A percentile compares a stretch with the other conserved stretches of the same genome.
These are phyloP conservation scores for Limnephilus auricula DNA, from an alignment of 2,888 invertebrate species.

Conservation along the genomic window DNA sequence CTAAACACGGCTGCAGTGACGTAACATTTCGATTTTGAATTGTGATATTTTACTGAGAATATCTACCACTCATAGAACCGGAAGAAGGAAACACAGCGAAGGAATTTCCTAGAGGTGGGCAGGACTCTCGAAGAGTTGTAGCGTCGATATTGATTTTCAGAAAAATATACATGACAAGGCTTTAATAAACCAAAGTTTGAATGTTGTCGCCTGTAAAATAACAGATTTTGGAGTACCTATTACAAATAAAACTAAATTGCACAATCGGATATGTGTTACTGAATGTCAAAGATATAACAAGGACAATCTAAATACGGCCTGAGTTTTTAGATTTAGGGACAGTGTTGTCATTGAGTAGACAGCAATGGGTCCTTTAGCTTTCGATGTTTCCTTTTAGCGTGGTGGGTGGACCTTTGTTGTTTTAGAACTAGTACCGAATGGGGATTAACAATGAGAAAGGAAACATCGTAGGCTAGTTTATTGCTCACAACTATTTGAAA, in stretches of 20 bases:
- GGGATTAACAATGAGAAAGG: conserved; percentile 37
- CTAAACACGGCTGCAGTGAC: too few relatives aligned
- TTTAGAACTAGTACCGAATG: conserved; percentile 37
- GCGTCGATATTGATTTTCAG: too few relatives aligned
- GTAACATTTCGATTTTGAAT: too few relatives aligned
- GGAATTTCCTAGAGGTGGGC: too few relatives aligned
- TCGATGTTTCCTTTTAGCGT: conserved; percentile 30
- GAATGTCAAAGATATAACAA: conserved; percentile 26
- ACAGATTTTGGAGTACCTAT: background rate
- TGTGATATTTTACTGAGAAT: too few relatives aligned
- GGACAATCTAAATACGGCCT: too few relatives aligned
- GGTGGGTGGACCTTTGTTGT: conserved; percentile 36
- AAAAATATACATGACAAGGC: background rate
- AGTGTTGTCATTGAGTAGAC: background rate
- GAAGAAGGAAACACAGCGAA: too few relatives aligned
- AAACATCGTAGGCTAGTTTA: background rate
- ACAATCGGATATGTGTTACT: background rate
- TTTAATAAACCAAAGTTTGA: background rate
- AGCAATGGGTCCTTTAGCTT: background rate
- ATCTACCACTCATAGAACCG: too few relatives aligned
- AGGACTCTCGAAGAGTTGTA: too few relatives aligned
- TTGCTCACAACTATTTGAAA: background rate
- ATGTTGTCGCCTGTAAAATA: background rate
- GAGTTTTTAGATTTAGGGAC: conserved; percentile 9
- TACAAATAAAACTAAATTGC: background rate